These are phyloP conservation scores for Spea bombifrons DNA, from an alignment of 2,113 vertebrate species.

Conservation along the genomic window DNA sequence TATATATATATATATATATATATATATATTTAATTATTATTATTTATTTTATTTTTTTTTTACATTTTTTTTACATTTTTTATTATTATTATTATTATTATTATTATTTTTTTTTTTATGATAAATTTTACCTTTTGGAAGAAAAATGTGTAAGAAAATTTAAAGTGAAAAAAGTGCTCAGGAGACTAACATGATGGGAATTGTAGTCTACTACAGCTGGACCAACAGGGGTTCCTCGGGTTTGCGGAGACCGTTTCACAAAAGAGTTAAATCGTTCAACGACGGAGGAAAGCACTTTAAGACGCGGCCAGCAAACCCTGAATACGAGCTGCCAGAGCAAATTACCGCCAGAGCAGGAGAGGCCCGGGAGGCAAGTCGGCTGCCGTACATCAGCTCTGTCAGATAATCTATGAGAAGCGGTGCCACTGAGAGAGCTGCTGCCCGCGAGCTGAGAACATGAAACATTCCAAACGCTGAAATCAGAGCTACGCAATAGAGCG, in stretches of 20 bases:
- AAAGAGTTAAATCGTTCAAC: background rate
- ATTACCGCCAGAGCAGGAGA: conserved; percentile 46
- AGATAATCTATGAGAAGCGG: conserved; percentile 5
- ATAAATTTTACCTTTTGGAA: no score
- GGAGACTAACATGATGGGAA: background rate
- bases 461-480: background rate
- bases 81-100: no score
- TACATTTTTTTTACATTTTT: no score
- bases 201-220: background rate
- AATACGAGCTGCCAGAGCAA: conserved; percentile 33
- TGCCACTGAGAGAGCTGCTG: background rate
- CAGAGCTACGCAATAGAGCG: background rate
- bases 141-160: background rate
- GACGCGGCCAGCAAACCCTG: background rate
- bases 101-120: no score
- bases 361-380: background rate
- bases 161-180: background rate
- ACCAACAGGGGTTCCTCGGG: background rate
- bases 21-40: no score
- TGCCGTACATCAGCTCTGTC: conserved; percentile 29
- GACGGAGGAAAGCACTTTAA: background rate
- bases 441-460: background rate
- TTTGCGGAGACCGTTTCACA: background rate
- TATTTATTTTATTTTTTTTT: no score
- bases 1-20: no score